Evolutionary conservation across 2,888 invertebrate genomes (phyloP).

Genomic region (Tinea trinotella): DNA sequence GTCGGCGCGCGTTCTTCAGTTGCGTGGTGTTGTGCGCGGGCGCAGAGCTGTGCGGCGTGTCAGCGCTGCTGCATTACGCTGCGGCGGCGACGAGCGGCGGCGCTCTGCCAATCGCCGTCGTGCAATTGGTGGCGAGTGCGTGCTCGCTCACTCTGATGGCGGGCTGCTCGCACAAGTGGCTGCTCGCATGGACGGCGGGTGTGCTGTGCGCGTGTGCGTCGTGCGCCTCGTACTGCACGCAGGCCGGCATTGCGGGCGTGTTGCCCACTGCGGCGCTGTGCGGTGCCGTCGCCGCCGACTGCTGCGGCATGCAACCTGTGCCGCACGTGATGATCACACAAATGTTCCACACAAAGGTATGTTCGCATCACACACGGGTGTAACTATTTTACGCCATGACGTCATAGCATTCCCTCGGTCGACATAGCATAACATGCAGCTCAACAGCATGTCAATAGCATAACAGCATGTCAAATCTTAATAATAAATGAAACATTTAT

Average conservation of each 20-base stretch:
- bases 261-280: slow-evolving; percentile 29
- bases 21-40: slow-evolving; percentile 40
- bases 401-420: too few species aligned
- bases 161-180: slow-evolving; percentile 43
- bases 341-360: too few species aligned
- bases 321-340: slow-evolving; percentile 49
- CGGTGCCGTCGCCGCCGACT: slow-evolving; percentile 44
- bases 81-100: slow-evolving; percentile 22
- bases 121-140: slow-evolving; percentile 38
- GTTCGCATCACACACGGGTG: slow-evolving; percentile 39
- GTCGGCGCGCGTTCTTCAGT: slow-evolving; percentile 41
- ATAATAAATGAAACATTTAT: too few species aligned
- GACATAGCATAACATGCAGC: too few species aligned
- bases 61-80: slow-evolving; percentile 51
- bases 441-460: too few species aligned
- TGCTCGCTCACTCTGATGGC: slow-evolving; percentile 40
- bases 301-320: slow-evolving; percentile 47
- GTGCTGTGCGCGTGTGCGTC: background rate
- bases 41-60: slow-evolving; percentile 49
- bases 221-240: background rate
- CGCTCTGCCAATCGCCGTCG: slow-evolving; percentile 39
- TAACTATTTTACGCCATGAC: background rate
- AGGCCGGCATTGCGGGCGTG: slow-evolving; percentile 24
- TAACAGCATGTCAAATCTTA: too few species aligned
- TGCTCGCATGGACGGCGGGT: slow-evolving; percentile 36